phyloP scores from a whole-genome alignment of 2,113 vertebrate genomes.

The Ahaetulla prasina region DNA sequence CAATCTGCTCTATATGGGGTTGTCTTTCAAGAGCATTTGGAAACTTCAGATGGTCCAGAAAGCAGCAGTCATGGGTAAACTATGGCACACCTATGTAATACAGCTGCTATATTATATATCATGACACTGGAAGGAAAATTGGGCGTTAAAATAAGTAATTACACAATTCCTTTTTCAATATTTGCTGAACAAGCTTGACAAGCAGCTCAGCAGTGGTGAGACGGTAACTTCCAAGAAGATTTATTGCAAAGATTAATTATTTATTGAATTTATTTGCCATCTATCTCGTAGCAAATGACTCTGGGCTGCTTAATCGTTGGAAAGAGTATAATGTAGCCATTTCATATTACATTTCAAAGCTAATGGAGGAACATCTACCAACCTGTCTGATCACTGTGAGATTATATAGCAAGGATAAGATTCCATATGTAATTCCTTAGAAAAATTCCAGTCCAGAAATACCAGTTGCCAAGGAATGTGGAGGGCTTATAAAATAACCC shows the following conservation, averaged over 20 bases:
- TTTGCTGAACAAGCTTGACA: not conserved
- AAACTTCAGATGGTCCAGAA: not conserved
- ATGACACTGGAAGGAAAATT: not conserved
- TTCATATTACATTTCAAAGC: not conserved
- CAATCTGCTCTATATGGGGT: not conserved
- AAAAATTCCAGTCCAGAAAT: conserved; percentile 27
- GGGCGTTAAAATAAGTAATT: not conserved
- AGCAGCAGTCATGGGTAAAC: not conserved
- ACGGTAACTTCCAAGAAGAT: not conserved
- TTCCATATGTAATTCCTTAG: conserved; percentile 7
- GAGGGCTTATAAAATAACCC: conserved; percentile 15
- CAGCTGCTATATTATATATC: not conserved
- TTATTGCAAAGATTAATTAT: not conserved
- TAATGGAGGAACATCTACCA: not conserved
- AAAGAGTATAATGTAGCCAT: not conserved
- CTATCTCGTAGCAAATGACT: not conserved
- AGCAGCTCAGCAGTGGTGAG: not conserved
- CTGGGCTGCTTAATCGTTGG: not conserved
- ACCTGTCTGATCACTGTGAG: not conserved
- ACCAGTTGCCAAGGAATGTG: not conserved
- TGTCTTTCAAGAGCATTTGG: not conserved
- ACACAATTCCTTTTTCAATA: not conserved
- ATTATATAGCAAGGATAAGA: conserved; percentile 3
- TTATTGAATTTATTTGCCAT: not conserved
- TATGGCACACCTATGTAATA: not conserved